A percentile compares a stretch with the other conserved stretches of the same genome.
These are phyloP conservation scores for Tuta absoluta DNA, from an alignment of 2,888 invertebrate genomes.

Conservation along the genomic window DNA sequence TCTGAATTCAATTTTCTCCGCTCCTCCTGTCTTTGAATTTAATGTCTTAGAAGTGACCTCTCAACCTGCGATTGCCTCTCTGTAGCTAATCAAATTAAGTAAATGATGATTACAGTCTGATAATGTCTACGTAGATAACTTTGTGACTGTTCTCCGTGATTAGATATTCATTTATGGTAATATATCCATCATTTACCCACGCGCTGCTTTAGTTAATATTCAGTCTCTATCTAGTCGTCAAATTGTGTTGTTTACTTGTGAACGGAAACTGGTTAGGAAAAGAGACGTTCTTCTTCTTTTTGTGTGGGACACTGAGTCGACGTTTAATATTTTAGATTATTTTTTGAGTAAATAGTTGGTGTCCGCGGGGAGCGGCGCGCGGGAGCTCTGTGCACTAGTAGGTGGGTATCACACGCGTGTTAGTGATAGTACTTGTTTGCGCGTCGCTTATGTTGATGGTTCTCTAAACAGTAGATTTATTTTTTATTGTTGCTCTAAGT, in stretches of 20 bases:
- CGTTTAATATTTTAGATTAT: background rate
- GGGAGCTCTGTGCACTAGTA: constrained; percentile 34
- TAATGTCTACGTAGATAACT: constrained; percentile 31
- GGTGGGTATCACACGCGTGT: constrained; percentile 46
- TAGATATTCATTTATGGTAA: constrained; percentile 60
- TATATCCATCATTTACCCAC: constrained; percentile 47
- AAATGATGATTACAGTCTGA: constrained; percentile 28
- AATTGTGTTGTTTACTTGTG: constrained; percentile 44
- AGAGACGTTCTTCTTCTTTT: background rate
- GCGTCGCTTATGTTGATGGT: constrained; percentile 54
- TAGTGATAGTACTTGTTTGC: constrained; percentile 55
- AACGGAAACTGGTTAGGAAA: constrained; percentile 9
- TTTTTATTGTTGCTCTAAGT: constrained; percentile 31
- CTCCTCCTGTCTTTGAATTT: constrained; percentile 26
- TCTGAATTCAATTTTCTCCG: constrained; percentile 24
- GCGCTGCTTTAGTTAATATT: constrained; percentile 42
- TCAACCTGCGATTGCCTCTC: constrained; percentile 39
- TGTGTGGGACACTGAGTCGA: no score
- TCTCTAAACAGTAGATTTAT: constrained; percentile 40
- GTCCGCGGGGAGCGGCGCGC: background rate
- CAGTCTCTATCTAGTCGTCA: constrained; percentile 50
- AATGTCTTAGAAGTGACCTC: constrained; percentile 34
- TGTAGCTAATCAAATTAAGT: constrained; percentile 38
- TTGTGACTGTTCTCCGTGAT: constrained; percentile 36
- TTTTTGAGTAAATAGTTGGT: background rate